Evolutionary conservation across 2,888 invertebrate species (phyloP).

Genomic region (Drosophila robusta): DNA sequence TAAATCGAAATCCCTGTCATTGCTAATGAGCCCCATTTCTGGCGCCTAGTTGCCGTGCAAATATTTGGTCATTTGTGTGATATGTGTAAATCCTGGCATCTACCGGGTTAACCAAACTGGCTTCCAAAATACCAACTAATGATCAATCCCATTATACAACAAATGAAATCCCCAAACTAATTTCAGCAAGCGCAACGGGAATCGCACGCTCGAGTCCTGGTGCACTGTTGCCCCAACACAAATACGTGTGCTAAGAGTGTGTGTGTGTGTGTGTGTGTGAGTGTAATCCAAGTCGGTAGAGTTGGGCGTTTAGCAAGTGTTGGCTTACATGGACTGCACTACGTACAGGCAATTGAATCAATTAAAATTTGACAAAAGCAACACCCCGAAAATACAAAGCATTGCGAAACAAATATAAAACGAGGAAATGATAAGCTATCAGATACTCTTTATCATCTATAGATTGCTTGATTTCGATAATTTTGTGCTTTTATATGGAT

Average conservation of each 20-base stretch:
- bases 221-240: background rate
- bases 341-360: conserved; percentile 68
- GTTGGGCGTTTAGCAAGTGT: conserved; percentile 40
- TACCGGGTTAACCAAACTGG: background rate
- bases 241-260: background rate
- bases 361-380: conserved; percentile 66
- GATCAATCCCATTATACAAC: conserved; percentile 60
- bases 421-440: background rate
- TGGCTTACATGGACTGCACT: conserved; percentile 43
- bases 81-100: conserved; percentile 5
- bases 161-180: conserved; percentile 69
- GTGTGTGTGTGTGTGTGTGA: conserved; percentile 5
- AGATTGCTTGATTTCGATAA: background rate
- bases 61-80: conserved; percentile 31
- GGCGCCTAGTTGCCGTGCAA: conserved; percentile 1
- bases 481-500: too few relatives aligned
- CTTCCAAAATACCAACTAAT: conserved; percentile 54
- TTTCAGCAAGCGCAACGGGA: conserved; percentile 47
- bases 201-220: conserved; percentile 32
- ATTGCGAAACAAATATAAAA: background rate
- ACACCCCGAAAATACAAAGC: conserved; percentile 1
- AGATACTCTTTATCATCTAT: too few relatives aligned
- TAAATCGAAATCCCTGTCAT: background rate
- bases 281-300: conserved; percentile 9
- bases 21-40: conserved; percentile 17